phyloP scores from a whole-genome alignment of 1,140 invertebrate genomes.

The Orchestia grillus region DNA sequence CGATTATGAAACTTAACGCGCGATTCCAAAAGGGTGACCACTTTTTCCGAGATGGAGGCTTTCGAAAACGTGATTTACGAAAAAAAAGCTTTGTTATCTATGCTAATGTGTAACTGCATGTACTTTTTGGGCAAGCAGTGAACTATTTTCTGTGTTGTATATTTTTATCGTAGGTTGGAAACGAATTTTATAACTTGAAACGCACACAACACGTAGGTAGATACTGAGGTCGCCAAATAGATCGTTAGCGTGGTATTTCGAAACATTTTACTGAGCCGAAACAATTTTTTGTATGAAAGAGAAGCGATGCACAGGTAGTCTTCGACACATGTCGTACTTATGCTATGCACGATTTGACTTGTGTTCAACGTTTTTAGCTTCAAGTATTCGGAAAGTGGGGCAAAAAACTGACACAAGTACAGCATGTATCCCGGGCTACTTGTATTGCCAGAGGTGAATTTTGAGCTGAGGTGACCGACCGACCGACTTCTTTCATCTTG shows the following conservation, averaged over 20 bases:
- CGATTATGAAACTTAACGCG: neutral
- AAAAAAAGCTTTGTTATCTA: neutral
- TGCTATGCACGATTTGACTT: no score
- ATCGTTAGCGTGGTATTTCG: neutral
- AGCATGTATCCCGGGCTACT: no score
- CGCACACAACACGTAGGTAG: constrained; percentile 11
- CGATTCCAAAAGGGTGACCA: neutral
- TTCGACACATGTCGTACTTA: no score
- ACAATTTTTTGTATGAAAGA: neutral
- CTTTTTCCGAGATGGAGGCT: neutral
- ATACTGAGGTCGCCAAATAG: constrained; percentile 15
- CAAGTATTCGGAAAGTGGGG: no score
- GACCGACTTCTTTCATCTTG: neutral
- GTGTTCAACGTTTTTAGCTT: no score
- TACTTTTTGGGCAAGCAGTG: neutral
- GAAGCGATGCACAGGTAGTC: neutral
- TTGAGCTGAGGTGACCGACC: neutral
- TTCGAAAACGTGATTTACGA: neutral
- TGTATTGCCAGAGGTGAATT: neutral
- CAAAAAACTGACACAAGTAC: no score
- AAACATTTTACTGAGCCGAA: neutral
- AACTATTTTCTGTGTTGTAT: constrained; percentile 14
- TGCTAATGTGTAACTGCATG: neutral
- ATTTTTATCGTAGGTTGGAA: neutral
- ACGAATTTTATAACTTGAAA: constrained; percentile 24